Evolutionary conservation across 2,888 invertebrate genomes (phyloP), one percentile per base, ranked within the genome.

Genomic region (Labia minor): DNA sequence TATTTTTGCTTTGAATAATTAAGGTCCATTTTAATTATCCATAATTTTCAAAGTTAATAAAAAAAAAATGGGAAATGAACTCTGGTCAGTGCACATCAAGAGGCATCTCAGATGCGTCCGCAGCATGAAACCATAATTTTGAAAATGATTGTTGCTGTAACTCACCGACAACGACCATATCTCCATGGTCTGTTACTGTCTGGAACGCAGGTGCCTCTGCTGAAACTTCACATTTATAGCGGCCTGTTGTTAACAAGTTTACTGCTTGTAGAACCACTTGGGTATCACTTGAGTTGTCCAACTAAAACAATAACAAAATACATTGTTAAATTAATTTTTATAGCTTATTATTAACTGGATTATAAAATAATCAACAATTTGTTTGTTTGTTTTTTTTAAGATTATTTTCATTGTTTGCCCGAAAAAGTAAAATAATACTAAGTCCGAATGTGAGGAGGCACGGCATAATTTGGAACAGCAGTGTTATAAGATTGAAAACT

Each of bases 161-260:
- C 85, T 81, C 80, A 89, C 89, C 88, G 69, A 89, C 86, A 73
- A 88, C 87, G 72, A 83, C 78, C 87, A 89, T 87, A 75, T 88
- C 87, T 64, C 85, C 83, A 75, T 87, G 86, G 74, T 87, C 86
- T 62, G 85, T 86, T 69, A 88, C 87, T 19, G 89, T 89, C 73
- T 86, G 87, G 78, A 90, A 90, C 68, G 87, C 85, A 26, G 89
- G 89, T 69, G 87, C 82, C 76, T 89, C 89, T 33, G 87, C 89
- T 49, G 88, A 89, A 70, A 89, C 88, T 77, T 89, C 89, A 75
- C 89, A 89, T 70, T 88, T 83, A 78, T 89, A 89, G 69, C 87
- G 81, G 62, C 89, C 89, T 64, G 87, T 85, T 67, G 88, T 86
- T 77, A 85, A 83, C 73, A 88, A 78, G 71, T 84, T 84, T 68